phyloP scores from a whole-genome alignment of 1,140 invertebrate species.

The Drosophila tsacasi region DNA sequence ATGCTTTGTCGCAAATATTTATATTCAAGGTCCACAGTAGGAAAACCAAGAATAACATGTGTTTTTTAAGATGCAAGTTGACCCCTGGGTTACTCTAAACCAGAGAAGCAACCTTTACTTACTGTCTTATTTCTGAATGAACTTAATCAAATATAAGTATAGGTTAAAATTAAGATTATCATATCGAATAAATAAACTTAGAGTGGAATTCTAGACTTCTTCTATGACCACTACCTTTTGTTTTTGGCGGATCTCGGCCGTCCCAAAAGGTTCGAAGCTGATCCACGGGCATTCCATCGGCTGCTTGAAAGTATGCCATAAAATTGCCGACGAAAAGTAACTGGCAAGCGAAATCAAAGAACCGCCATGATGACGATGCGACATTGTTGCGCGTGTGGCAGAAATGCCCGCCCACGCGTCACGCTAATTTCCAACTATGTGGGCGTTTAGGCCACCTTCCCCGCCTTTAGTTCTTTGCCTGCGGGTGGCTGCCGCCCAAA shows the following conservation, averaged over 20 bases:
- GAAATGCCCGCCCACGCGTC: constrained; percentile 31
- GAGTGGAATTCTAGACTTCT: not conserved
- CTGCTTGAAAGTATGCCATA: constrained; percentile 68
- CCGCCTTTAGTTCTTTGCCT: not conserved
- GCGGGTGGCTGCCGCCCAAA: constrained; percentile 5
- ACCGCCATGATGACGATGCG: constrained; percentile 54
- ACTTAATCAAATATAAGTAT: too few relatives aligned
- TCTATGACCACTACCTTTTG: not conserved
- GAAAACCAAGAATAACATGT: too few relatives aligned
- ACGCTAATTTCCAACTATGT: constrained; percentile 76
- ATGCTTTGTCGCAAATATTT: not conserved
- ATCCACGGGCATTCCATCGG: not conserved
- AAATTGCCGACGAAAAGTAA: constrained; percentile 45
- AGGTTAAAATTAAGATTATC: not conserved
- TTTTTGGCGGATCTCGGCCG: not conserved
- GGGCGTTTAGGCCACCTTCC: constrained; percentile 57
- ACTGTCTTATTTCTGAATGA: not conserved
- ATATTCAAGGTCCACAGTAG: not conserved
- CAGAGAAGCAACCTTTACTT: too few relatives aligned
- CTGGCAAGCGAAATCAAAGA: constrained; percentile 66
- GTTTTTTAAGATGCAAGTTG: not conserved
- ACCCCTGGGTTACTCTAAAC: not conserved
- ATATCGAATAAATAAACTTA: not conserved
- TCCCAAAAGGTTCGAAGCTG: constrained; percentile 14
- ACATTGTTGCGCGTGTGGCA: constrained; percentile 69